Base-by-base conservation (phyloP, 2,888 invertebrate species). In the Orchestes rusci region DNA sequence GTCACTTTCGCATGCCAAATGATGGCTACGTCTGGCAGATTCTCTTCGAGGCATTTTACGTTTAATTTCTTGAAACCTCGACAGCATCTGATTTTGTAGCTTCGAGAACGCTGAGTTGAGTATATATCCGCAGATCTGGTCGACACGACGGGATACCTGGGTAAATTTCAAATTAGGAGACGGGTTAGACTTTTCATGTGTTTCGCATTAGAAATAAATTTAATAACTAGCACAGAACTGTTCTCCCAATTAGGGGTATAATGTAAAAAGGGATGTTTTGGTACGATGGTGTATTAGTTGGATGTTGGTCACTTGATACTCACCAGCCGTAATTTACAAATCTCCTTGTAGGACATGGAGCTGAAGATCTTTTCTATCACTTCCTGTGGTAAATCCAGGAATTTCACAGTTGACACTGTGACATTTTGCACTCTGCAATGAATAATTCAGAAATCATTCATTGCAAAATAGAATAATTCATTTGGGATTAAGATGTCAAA, bases 21-120 rank as follows among this genome's bases (percentile, higher is more conserved):
- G 87, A 68, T 94, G 94, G 66, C 84, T 90, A 20, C 93, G 77
- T 31, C 94, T 76, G 4, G 92, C 92, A 1, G 92, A 92, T 66
- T 94, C 93, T 48, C 90, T 73, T 34, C 93, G 75, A 3, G 94
- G 94, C 86, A 94, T 88, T 71, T 88, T 87, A 19, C 85, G 79
- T 69, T 93, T 93, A 52, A 93, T 89, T 35, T 79, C 76, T 69
- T 90, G 89, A 68, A 91, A 91, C 60, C 88, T 77, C 64, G 81
- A 79, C 43, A 84, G 72, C 78, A 92, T 89, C 64, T 86, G 84
- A 55, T 83, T 83, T 71, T 92, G 91, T 30, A 91, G 74, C 56
- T 80, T 79, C 63, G 84, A 81, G 71, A 94, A 93, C 38, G 89
- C 88, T 29, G 82, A 82, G 69, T 91, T 93, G 50, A 94, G 70